Conservation (phyloP, 1,140 invertebrate species). For the Ctenoplectra terminalis region DNA sequence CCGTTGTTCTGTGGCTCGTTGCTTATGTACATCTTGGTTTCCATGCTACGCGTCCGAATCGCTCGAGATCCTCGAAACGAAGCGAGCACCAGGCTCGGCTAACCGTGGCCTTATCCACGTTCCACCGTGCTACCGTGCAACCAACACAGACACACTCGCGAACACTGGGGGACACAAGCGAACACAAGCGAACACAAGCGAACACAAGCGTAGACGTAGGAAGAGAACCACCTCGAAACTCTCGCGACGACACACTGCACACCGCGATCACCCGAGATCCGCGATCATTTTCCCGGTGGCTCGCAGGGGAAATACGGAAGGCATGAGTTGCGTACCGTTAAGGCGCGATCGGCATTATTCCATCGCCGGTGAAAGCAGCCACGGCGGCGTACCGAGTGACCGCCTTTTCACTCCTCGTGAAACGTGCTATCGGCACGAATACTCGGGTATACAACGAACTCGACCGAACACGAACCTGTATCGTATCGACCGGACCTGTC, state of each 20-base stretch:
- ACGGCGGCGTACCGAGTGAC: conserved; percentile 63
- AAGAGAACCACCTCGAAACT: not conserved
- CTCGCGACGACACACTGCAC: not conserved
- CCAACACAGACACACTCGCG: not conserved
- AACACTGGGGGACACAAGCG: not conserved
- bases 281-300: conserved; percentile 33
- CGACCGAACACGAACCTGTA: not conserved
- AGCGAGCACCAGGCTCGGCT: not conserved
- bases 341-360: conserved; percentile 63
- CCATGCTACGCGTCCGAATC: conserved; percentile 70
- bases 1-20: conserved; percentile 65
- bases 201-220: not conserved
- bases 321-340: conserved; percentile 49
- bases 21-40: conserved; percentile 78
- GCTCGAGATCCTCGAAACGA: not conserved
- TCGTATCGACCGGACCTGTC: conserved; percentile 34
- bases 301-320: conserved; percentile 38
- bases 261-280: conserved; percentile 3
- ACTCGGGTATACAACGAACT: not conserved
- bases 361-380: conserved; percentile 74
- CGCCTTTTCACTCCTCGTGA: conserved; percentile 76
- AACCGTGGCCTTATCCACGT: not conserved
- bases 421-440: conserved; percentile 50
- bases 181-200: not conserved
- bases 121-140: not conserved